Conservation (phyloP, 1,140 invertebrate species). For the Diuraphis noxia region DNA sequence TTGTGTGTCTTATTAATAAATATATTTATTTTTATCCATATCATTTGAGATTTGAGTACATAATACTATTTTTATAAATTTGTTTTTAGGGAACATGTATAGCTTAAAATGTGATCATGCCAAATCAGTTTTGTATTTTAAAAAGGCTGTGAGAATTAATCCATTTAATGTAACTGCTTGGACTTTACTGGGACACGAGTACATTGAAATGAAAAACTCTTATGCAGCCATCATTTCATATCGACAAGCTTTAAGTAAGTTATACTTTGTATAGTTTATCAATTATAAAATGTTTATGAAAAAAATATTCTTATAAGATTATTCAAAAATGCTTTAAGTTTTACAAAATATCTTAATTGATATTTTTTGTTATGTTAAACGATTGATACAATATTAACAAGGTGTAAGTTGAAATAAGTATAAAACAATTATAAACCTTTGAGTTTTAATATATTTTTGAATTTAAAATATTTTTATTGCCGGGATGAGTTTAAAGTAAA, state of each 20-base stretch:
- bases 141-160: conserved; percentile 91
- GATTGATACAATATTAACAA: neutral
- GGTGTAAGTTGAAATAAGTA: no score
- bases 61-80: neutral
- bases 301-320: neutral
- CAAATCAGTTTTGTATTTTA: conserved; percentile 96
- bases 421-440: neutral
- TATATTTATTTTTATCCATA: conserved; percentile 2
- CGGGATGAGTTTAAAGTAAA: neutral
- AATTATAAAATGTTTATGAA: neutral
- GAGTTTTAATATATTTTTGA: neutral
- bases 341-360: neutral
- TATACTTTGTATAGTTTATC: neutral
- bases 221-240: conserved; percentile 97
- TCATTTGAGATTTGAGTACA: neutral
- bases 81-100: conserved; percentile 88
- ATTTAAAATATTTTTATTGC: no score
- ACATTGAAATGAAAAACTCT: conserved; percentile 98
- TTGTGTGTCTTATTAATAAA: neutral
- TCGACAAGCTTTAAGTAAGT: conserved; percentile 87
- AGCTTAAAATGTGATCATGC: conserved; percentile 94
- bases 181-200: conserved; percentile 99
- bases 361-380: no score
- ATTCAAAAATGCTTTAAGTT: neutral
- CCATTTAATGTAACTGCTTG: conserved; percentile 93